Conservation (phyloP, 2,797 vertebrate genomes). For the Moxostoma hubbsi region DNA sequence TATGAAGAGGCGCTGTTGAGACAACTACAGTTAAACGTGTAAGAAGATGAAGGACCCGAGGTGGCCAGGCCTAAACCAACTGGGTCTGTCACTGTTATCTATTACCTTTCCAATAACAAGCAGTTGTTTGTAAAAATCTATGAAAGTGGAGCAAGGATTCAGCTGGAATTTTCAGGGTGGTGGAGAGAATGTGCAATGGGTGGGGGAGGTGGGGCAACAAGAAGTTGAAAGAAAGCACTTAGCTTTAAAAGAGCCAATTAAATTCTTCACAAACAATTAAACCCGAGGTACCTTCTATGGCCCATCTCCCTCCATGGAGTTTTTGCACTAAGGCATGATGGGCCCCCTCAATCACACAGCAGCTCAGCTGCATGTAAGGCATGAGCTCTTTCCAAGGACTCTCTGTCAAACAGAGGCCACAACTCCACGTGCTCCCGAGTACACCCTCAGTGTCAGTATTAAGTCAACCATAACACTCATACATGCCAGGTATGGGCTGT, state of each 20-base stretch:
- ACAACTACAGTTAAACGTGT: constrained; percentile 55
- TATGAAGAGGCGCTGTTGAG: constrained; percentile 32
- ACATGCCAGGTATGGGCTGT: not conserved
- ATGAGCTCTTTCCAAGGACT: constrained; percentile 20
- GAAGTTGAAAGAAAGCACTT: constrained; percentile 46
- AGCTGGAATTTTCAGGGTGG: constrained; percentile 29
- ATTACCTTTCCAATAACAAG: constrained; percentile 57
- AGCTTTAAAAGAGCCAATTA: constrained; percentile 38
- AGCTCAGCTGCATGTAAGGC: not conserved
- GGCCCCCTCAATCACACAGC: not conserved
- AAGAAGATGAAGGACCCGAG: constrained; percentile 35
- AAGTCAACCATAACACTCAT: constrained; percentile 57
- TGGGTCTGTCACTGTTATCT: constrained; percentile 62
- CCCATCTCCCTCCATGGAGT: constrained; percentile 63
- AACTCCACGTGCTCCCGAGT: too few relatives aligned
- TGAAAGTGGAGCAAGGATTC: constrained; percentile 12
- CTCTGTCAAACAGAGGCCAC: constrained; percentile 75
- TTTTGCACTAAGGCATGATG: constrained; percentile 75
- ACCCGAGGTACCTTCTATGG: not conserved
- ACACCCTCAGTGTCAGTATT: constrained; percentile 70
- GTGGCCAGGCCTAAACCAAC: constrained; percentile 64
- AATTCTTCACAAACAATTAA: constrained; percentile 26
- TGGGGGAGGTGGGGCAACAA: not conserved
- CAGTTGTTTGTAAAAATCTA: constrained; percentile 56
- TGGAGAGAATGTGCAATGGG: not conserved